A percentile compares a stretch with the other conserved stretches of the same genome.
These are phyloP conservation scores for Macrochelys suwanniensis DNA, from an alignment of 2,797 vertebrate genomes.

Conservation along the genomic window DNA sequence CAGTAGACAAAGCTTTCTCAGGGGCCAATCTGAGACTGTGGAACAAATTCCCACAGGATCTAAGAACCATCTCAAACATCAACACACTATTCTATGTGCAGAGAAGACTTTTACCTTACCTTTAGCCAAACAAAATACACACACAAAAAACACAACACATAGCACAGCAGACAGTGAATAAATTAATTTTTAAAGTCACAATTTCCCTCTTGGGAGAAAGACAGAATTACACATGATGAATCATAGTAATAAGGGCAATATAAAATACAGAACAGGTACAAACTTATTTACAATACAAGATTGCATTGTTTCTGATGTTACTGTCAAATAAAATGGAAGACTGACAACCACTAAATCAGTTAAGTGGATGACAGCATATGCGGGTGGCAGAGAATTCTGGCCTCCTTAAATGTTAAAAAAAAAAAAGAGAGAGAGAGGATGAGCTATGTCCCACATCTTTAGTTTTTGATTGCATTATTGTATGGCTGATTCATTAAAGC, in stretches of 20 bases:
- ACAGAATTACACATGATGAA: conserved; percentile 40
- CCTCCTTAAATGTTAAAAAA: background rate
- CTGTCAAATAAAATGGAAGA: conserved; percentile 2
- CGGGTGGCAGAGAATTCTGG: background rate
- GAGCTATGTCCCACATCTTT: background rate
- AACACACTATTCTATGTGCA: background rate
- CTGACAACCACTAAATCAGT: background rate
- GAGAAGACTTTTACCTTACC: conserved; percentile 22
- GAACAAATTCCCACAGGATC: conserved; percentile 37
- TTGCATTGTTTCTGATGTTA: background rate
- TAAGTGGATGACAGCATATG: background rate
- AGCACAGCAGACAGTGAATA: background rate
- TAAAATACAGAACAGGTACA: background rate
- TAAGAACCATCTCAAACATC: background rate
- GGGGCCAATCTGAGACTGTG: background rate
- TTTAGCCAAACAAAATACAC: conserved; percentile 19
- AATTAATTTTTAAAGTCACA: background rate
- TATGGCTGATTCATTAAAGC: conserved; percentile 24
- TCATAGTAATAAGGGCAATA: background rate
- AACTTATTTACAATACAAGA: background rate
- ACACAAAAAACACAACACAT: background rate
- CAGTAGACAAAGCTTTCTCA: background rate
- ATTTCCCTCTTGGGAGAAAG: conserved; percentile 8
- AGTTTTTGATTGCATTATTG: background rate
- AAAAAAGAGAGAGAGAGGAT: background rate